phyloP scores from a whole-genome alignment of 2,797 vertebrate species.

The Melanotaenia boesemani region DNA sequence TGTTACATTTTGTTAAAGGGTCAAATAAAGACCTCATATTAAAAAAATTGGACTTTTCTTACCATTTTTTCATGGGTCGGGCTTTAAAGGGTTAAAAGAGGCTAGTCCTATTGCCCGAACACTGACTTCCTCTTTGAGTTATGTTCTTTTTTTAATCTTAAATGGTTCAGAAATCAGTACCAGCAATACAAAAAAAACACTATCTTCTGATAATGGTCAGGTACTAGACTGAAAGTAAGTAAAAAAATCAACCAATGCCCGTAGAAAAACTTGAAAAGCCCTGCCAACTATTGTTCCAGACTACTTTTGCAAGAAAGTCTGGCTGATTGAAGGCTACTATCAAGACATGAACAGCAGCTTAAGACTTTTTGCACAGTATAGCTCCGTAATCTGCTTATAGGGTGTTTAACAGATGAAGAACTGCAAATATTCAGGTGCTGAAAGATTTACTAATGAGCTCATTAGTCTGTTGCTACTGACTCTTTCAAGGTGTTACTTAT shows the following conservation, averaged over 20 bases:
- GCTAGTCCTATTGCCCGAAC: too few species aligned
- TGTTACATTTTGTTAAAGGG: too few species aligned
- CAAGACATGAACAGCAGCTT: background rate
- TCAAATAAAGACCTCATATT: too few species aligned
- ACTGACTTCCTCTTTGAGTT: too few species aligned
- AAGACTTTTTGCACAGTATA: background rate
- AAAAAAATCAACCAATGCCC: background rate
- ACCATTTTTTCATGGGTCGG: too few species aligned
- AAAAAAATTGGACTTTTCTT: too few species aligned
- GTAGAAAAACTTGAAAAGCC: background rate
- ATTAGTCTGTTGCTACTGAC: constrained; percentile 34
- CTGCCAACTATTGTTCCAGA: background rate
- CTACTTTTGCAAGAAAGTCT: background rate
- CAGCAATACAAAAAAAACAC: background rate
- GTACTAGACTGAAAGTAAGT: background rate
- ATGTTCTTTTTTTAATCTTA: too few species aligned
- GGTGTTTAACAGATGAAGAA: background rate
- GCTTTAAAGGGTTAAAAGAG: too few species aligned
- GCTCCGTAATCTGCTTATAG: background rate
- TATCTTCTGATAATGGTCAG: background rate
- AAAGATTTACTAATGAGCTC: constrained; percentile 54
- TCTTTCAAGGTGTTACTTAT: constrained; percentile 20
- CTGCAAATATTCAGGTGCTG: constrained; percentile 26
- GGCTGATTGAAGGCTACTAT: background rate
- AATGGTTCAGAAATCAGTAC: background rate